Conservation (phyloP, 2,888 invertebrate species). For the Ochropacha duplaris region DNA sequence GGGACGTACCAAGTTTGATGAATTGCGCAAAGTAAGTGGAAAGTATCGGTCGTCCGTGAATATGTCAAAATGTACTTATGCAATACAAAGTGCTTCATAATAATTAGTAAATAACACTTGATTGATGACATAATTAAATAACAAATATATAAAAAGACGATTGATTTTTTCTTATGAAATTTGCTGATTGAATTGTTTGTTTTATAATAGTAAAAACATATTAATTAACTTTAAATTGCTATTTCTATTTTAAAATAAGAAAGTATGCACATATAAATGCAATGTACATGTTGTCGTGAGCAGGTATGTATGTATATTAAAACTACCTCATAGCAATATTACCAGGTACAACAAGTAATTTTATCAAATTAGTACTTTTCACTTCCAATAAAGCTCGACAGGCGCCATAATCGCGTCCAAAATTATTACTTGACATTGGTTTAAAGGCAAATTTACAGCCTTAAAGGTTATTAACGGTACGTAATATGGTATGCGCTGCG, state of each 20-base stretch:
- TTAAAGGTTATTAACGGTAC: constrained; percentile 65
- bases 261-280: background rate
- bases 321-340: background rate
- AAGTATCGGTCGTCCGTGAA: background rate
- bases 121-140: background rate
- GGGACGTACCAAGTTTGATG: too few relatives aligned
- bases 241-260: background rate
- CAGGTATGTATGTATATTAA: background rate
- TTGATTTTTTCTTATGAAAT: too few relatives aligned
- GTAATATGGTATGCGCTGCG: constrained; percentile 48
- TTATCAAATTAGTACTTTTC: constrained; percentile 45
- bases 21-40: constrained; percentile 1
- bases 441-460: constrained; percentile 53
- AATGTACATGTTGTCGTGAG: too few relatives aligned
- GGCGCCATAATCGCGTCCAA: constrained; percentile 50
- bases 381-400: constrained; percentile 38
- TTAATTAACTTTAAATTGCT: too few relatives aligned
- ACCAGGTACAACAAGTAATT: constrained; percentile 29
- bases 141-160: too few relatives aligned
- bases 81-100: background rate
- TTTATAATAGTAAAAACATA: too few relatives aligned
- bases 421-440: constrained; percentile 53
- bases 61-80: too few relatives aligned
- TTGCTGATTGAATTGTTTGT: too few relatives aligned
- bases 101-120: background rate